These are phyloP conservation scores for Drepana falcataria DNA, from an alignment of 2,888 invertebrate genomes.

Conservation along the genomic window DNA sequence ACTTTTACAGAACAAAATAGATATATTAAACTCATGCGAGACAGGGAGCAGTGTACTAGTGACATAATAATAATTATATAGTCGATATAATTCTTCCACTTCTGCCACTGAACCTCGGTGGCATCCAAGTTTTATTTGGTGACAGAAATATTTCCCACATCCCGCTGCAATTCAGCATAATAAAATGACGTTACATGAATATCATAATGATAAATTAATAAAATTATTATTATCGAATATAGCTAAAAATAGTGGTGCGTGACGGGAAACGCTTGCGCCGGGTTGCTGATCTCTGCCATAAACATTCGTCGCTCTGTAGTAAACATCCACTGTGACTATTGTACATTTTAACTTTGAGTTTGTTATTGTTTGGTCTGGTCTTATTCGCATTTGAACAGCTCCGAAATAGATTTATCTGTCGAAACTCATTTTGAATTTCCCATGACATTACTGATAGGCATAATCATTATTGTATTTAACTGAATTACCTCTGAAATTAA, in stretches of 20 bases:
- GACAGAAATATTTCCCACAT: background rate
- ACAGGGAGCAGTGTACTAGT: too few relatives aligned
- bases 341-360: slow-evolving; percentile 7
- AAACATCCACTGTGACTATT: slow-evolving; percentile 43
- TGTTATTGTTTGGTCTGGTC: slow-evolving; percentile 6
- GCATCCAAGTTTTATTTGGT: too few relatives aligned
- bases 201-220: slow-evolving; percentile 38
- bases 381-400: background rate
- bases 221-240: slow-evolving; percentile 32
- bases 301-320: slow-evolving; percentile 47
- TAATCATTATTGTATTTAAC: too few relatives aligned
- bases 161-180: background rate
- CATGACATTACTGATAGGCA: too few relatives aligned
- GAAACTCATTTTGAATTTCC: background rate
- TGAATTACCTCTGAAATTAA: too few relatives aligned
- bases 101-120: too few relatives aligned
- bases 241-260: slow-evolving; percentile 33
- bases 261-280: slow-evolving; percentile 26
- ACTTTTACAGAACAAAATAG: too few relatives aligned
- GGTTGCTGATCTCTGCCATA: slow-evolving; percentile 55
- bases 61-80: too few relatives aligned
- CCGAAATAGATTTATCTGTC: background rate
- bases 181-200: slow-evolving; percentile 25
- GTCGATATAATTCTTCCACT: too few relatives aligned
- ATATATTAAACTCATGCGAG: too few relatives aligned